Base-by-base conservation (phyloP, 2,113 vertebrate genomes). In the Notechis scutatus region DNA sequence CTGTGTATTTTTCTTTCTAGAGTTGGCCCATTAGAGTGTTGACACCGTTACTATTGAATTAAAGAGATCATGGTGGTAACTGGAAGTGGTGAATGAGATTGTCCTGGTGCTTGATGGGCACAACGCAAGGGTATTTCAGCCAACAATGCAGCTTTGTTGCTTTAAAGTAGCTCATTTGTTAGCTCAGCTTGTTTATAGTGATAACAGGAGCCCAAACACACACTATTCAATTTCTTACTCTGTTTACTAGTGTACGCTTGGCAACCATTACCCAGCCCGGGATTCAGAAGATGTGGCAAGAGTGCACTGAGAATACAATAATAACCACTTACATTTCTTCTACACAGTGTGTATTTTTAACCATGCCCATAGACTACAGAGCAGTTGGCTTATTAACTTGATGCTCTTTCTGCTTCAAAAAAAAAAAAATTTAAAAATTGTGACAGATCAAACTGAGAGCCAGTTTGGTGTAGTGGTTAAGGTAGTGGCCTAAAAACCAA, bases 221-320 rank as follows among this genome's bases (percentile, higher is more conserved):
- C 34, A 34, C 47, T 91, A 3, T 29, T 29, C 4, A 12, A 34
- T 61, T 93, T 23, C 81, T 90, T 94, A 88, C 89, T 29, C 5
- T 97, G 95, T 97, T 97, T 96, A 85, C 94, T 95, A 85, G 29
- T 15, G 29, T 6, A 34, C 90, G 1, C 93, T 12, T 97, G 69
- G 97, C 96, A 96, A 97, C 96, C 18, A 45, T 92, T 57, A 8
- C 29, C 42, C 96, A 94, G 29, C 93, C 96, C 96, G 94, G 94
- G 93, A 94, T 96, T 96, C 96, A 89, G 92, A 93, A 93, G 61
- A 57, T 94, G 93, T 95, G 94, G 61, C 95, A 94, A 87, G 45
- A 87, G 92, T 93, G 10, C 11, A 0, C 92, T 90, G 42, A 39
- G 64, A 34, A 0, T 85, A 74, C 3, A 93, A 92, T 94, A 96